Conservation (phyloP, 2,113 vertebrate genomes). For the Platycercus adscitus region DNA sequence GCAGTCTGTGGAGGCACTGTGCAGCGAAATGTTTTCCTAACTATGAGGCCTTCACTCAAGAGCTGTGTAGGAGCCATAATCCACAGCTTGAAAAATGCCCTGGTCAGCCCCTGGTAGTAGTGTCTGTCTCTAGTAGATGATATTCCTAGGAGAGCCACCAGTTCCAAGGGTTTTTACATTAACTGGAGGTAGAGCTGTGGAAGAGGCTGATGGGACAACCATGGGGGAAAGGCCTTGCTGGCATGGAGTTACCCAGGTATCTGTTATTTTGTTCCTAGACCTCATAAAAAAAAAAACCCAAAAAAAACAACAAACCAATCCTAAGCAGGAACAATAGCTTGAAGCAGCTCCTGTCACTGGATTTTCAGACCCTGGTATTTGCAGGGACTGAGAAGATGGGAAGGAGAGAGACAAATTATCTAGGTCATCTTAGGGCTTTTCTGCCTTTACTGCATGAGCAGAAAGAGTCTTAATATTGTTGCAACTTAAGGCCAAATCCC, state of each 20-base stretch:
- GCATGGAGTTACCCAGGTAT: background rate
- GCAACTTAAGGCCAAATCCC: background rate
- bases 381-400: background rate
- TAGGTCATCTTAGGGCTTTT: background rate
- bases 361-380: background rate
- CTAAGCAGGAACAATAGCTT: background rate
- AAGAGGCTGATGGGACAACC: background rate
- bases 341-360: background rate
- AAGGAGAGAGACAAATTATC: fast-evolving
- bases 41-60: background rate
- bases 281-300: background rate
- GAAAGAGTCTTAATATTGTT: background rate
- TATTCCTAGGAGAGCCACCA: background rate
- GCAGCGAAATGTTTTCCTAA: background rate
- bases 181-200: background rate
- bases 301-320: too few species aligned
- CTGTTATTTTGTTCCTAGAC: background rate
- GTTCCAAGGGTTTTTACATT: background rate
- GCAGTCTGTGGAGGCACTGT: background rate
- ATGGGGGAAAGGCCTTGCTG: background rate
- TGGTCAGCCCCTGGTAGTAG: background rate
- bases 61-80: background rate
- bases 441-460: background rate
- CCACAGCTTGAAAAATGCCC: background rate
- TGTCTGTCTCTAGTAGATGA: background rate